Conservation (phyloP, 2,888 invertebrate species). For the Cephonodes hylas region DNA sequence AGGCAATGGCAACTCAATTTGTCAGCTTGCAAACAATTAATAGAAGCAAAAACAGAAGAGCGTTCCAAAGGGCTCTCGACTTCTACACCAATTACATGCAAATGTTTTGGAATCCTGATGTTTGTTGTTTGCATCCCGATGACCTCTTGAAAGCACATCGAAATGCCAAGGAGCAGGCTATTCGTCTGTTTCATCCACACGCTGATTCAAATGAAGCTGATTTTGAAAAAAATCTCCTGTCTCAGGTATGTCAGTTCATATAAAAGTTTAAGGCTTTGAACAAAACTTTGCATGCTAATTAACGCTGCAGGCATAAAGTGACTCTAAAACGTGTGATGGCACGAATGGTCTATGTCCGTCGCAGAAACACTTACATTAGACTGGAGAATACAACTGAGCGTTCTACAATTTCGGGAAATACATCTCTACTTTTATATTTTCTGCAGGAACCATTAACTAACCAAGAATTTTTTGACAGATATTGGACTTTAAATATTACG, state of each 20-base stretch:
- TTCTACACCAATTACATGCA: constrained; percentile 8
- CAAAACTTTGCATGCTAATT: too few species aligned
- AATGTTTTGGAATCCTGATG: constrained; percentile 7
- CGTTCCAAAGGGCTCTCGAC: neutral
- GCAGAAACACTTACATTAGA: too few species aligned
- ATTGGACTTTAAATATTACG: constrained; percentile 5
- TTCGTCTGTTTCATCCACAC: neutral
- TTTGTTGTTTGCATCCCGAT: constrained; percentile 9
- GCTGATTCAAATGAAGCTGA: neutral
- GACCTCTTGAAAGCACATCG: neutral
- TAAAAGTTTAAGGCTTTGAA: too few species aligned
- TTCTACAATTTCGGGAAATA: too few species aligned
- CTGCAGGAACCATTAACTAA: neutral
- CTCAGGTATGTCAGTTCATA: neutral
- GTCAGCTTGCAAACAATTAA: constrained; percentile 1
- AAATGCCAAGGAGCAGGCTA: neutral
- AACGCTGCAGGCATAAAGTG: too few species aligned
- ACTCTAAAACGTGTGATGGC: too few species aligned
- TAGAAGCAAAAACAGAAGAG: constrained; percentile 9
- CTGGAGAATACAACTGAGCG: too few species aligned
- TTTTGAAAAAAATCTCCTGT: neutral
- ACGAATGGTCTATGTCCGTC: too few species aligned
- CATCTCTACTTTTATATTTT: neutral
- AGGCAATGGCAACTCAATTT: constrained; percentile 1
- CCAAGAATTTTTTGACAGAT: neutral